Evolutionary conservation across 2,888 invertebrate genomes (phyloP).

Genomic region (Psococerastis gibbosa): DNA sequence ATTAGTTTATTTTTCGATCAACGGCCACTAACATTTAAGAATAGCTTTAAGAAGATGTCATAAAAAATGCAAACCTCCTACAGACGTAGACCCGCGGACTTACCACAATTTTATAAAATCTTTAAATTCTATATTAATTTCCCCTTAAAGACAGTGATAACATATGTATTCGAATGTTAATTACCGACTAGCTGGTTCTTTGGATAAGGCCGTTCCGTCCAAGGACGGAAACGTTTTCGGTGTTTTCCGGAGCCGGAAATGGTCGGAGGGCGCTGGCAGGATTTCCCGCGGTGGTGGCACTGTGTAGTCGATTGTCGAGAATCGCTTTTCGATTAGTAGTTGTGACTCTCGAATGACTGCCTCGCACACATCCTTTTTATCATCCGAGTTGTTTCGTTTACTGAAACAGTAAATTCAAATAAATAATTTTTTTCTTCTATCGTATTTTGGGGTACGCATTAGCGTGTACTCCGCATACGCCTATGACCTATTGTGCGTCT

Average conservation of each 20-base stretch:
- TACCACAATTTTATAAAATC: too few relatives aligned
- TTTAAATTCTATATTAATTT: constrained; percentile 8
- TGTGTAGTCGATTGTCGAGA: constrained; percentile 58
- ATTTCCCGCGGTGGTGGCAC: constrained; percentile 65
- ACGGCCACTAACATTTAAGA: too few relatives aligned
- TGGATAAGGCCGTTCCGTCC: constrained; percentile 53
- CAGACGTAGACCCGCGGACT: constrained; percentile 5
- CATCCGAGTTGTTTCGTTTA: constrained; percentile 25
- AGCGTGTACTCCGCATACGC: too few relatives aligned
- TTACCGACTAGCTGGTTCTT: constrained; percentile 49
- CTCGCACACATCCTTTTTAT: neutral
- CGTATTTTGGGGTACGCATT: too few relatives aligned
- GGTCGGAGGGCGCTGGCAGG: constrained; percentile 38
- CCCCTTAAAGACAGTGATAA: constrained; percentile 12
- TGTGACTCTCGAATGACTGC: constrained; percentile 43
- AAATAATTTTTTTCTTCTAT: constrained; percentile 57
- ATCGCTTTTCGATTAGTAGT: constrained; percentile 38
- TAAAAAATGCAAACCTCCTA: too few relatives aligned
- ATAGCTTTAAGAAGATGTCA: too few relatives aligned
- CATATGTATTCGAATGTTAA: constrained; percentile 12
- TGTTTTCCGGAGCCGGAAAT: constrained; percentile 24
- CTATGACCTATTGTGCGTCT: too few relatives aligned
- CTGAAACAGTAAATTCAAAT: constrained; percentile 35
- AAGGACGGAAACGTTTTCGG: constrained; percentile 68
- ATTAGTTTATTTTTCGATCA: too few relatives aligned